Percentiles rank a stretch among this genome's conserved stretches.
Evolutionary conservation across 2,113 vertebrate species (phyloP).

Genomic region (Hyperopisus bebe): DNA sequence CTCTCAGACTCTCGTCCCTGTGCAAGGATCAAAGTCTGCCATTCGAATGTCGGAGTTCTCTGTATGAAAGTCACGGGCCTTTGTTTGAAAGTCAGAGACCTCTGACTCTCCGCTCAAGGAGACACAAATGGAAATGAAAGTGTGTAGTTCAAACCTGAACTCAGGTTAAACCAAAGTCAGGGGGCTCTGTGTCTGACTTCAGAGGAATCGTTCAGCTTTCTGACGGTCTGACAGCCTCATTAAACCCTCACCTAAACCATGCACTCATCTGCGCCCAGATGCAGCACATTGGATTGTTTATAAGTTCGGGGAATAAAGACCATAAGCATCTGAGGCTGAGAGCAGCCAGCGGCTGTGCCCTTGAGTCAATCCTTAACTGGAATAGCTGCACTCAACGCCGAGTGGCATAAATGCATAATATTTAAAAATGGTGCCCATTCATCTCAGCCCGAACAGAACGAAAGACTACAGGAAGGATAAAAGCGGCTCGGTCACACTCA

Average conservation of each 20-base stretch:
- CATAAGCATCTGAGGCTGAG: neutral
- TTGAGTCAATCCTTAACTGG: neutral
- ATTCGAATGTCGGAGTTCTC: neutral
- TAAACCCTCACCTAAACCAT: neutral
- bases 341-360: neutral
- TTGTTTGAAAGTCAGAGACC: neutral
- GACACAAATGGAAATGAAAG: neutral
- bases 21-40: neutral
- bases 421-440: neutral
- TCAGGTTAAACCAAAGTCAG: neutral
- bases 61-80: neutral
- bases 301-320: neutral
- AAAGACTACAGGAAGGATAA: neutral
- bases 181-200: neutral
- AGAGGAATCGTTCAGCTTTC: neutral
- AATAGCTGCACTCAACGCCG: neutral
- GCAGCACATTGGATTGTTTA: constrained; percentile 13
- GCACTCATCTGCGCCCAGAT: neutral
- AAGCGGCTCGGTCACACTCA: neutral
- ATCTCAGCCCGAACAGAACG: neutral
- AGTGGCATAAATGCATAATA: neutral
- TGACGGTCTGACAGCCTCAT: neutral
- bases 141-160: neutral
- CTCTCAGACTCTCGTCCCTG: neutral
- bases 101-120: neutral